Conservation (phyloP, 2,888 invertebrate genomes). For the Synanthedon vespiformis region DNA sequence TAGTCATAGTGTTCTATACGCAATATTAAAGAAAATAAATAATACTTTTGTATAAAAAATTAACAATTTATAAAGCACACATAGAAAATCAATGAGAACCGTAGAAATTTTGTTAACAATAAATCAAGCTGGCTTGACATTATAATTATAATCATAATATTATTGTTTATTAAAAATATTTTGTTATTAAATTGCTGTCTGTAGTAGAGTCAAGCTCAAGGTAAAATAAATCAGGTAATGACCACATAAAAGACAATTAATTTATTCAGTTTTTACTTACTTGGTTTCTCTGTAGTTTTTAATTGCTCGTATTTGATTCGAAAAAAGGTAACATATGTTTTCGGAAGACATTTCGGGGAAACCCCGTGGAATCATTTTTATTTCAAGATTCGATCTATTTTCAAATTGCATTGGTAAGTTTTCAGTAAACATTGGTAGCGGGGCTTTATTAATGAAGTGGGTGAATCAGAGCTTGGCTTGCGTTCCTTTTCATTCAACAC, state of each 20-base stretch:
- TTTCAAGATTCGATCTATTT: not conserved
- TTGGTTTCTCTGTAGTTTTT: no score
- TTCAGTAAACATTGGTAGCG: not conserved
- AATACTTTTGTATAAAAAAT: no score
- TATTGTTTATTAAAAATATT: not conserved
- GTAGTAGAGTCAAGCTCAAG: not conserved
- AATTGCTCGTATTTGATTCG: no score
- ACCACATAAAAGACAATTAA: no score
- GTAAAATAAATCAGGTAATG: not conserved
- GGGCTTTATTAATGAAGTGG: conserved; percentile 44
- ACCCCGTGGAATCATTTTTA: not conserved
- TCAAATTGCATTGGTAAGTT: not conserved
- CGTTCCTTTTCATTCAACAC: conserved; percentile 32
- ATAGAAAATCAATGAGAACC: not conserved
- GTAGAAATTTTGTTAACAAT: not conserved
- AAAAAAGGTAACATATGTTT: no score
- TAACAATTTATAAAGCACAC: no score
- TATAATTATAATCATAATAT: not conserved
- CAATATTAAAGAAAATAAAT: no score
- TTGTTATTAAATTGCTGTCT: not conserved
- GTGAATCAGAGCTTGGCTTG: conserved; percentile 51
- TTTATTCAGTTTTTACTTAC: no score
- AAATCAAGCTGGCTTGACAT: not conserved
- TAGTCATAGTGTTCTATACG: no score
- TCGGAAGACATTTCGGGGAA: not conserved